Evolutionary conservation across 2,888 invertebrate genomes (phyloP).

Genomic region (Troides oblongomaculatus): DNA sequence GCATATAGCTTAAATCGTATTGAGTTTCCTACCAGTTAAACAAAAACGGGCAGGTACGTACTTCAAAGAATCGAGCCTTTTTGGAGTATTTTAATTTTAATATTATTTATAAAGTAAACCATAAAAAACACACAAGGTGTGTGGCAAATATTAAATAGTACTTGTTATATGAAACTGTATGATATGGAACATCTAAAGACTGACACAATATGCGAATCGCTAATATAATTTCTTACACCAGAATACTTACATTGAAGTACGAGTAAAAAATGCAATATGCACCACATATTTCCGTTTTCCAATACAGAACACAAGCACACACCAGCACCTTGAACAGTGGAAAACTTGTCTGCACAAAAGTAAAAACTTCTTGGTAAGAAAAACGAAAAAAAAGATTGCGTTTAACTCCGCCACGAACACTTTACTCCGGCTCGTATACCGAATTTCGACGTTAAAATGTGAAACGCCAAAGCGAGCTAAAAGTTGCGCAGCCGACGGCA

Average conservation of each 20-base stretch:
- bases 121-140: too few species aligned
- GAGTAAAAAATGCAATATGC: slow-evolving; percentile 33
- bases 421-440: slow-evolving; percentile 10
- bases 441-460: slow-evolving; percentile 34
- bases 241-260: slow-evolving; percentile 35
- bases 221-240: too few species aligned
- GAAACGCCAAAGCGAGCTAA: slow-evolving; percentile 33
- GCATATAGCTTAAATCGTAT: too few species aligned
- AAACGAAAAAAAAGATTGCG: slow-evolving; percentile 11
- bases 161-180: too few species aligned
- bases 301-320: slow-evolving; percentile 6
- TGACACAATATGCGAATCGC: too few species aligned
- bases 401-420: slow-evolving; percentile 13
- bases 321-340: slow-evolving; percentile 19
- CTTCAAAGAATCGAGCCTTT: too few species aligned
- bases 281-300: slow-evolving; percentile 31
- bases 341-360: slow-evolving; percentile 14
- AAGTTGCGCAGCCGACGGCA: slow-evolving; percentile 34
- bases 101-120: too few species aligned
- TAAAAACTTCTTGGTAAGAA: slow-evolving; percentile 7
- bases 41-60: too few species aligned
- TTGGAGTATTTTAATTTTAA: too few species aligned
- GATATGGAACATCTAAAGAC: too few species aligned
- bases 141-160: too few species aligned
- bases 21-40: too few species aligned